These are phyloP conservation scores for Spizaetus ornatus DNA, from an alignment of 2,113 vertebrate species.

Conservation along the genomic window DNA sequence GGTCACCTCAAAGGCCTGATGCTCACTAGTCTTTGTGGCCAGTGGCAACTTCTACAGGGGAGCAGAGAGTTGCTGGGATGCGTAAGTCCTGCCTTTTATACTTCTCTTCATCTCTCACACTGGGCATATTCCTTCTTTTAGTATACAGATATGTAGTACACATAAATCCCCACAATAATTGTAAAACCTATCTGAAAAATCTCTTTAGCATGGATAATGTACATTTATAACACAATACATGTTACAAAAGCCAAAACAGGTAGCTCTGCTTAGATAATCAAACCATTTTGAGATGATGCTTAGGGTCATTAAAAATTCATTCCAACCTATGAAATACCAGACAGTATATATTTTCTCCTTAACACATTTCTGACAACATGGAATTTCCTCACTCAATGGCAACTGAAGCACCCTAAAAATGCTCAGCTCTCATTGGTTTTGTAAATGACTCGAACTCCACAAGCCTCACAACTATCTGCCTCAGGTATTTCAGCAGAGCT, in stretches of 20 bases:
- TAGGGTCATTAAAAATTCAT: background rate
- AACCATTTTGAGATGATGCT: slow-evolving; percentile 20
- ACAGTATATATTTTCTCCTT: background rate
- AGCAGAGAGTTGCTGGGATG: background rate
- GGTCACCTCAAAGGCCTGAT: background rate
- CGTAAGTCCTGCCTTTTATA: background rate
- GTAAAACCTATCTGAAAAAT: background rate
- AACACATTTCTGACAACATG: background rate
- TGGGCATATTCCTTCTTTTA: background rate
- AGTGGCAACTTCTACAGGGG: background rate
- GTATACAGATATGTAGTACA: background rate
- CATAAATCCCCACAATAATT: background rate
- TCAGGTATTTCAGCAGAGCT: background rate
- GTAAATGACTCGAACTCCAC: background rate
- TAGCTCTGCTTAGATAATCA: background rate
- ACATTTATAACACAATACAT: background rate
- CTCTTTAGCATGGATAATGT: background rate
- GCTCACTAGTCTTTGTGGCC: background rate
- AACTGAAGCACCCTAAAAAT: background rate
- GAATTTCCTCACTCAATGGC: slow-evolving; percentile 23
- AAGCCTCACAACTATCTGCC: background rate
- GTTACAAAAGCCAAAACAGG: background rate
- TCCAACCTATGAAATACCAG: background rate
- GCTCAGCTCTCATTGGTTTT: background rate
- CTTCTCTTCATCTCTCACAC: background rate